phyloP scores from a whole-genome alignment of 2,113 vertebrate species.

The Falcunculus frontatus region DNA sequence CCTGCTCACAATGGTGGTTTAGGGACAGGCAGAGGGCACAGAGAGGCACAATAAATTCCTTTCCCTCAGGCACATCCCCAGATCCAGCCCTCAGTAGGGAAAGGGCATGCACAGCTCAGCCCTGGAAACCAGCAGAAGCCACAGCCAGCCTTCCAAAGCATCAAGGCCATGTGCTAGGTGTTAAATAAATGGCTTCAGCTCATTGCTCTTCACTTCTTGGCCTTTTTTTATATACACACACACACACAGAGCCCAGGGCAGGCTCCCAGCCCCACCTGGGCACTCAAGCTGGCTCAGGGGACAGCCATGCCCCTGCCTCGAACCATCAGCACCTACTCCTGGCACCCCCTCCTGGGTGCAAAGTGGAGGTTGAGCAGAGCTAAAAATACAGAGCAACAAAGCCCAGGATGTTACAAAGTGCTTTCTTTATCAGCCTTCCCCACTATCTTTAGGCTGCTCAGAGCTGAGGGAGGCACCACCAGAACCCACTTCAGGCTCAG shows the following conservation, averaged over 20 bases:
- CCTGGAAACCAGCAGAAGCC: neutral
- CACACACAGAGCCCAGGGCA: accelerated
- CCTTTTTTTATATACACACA: accelerated
- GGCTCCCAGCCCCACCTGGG: no score
- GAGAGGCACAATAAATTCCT: no score
- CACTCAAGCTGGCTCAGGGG: no score
- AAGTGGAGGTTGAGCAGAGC: neutral
- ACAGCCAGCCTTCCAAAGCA: accelerated
- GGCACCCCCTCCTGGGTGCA: neutral
- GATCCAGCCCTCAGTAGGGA: no score
- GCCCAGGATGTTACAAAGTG: neutral
- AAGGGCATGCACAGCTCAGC: neutral
- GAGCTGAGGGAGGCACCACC: neutral
- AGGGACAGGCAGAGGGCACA: neutral
- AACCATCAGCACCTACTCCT: neutral
- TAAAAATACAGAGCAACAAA: accelerated
- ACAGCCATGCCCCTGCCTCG: neutral
- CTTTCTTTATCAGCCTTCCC: neutral
- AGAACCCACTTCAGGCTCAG: neutral
- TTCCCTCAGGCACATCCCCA: no score
- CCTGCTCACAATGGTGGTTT: accelerated
- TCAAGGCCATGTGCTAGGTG: accelerated
- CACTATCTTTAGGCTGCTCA: neutral
- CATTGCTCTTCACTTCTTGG: accelerated
- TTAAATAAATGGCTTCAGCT: neutral